Evolutionary conservation across 2,888 invertebrate genomes (phyloP).

Genomic region (Horisme vitalbata): DNA sequence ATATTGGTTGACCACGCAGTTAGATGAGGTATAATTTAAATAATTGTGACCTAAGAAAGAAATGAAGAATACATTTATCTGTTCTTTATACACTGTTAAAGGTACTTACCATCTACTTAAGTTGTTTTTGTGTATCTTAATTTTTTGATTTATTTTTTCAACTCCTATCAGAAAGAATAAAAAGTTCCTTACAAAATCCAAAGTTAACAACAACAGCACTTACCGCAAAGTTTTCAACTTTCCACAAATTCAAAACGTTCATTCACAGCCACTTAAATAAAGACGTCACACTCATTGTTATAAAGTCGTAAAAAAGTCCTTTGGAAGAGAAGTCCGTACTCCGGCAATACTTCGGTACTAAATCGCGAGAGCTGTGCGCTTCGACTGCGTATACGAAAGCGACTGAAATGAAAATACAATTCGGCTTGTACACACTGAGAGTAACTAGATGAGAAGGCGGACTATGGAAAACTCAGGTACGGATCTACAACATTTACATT

Average conservation of each 20-base stretch:
- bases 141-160: too few species aligned
- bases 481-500: neutral
- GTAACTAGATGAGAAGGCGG: too few species aligned
- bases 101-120: too few species aligned
- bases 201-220: conserved; percentile 9
- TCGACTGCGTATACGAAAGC: conserved; percentile 18
- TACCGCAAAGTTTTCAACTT: conserved; percentile 16
- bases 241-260: conserved; percentile 2
- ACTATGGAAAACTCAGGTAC: conserved; percentile 11
- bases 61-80: too few species aligned
- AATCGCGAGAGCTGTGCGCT: conserved; percentile 22
- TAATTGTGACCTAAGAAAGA: too few species aligned
- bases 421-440: conserved; percentile 6
- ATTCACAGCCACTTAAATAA: conserved; percentile 16
- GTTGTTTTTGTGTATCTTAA: too few species aligned
- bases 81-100: too few species aligned
- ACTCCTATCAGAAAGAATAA: too few species aligned
- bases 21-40: too few species aligned
- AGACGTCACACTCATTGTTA: conserved; percentile 3
- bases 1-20: too few species aligned
- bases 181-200: neutral
- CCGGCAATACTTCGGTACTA: neutral
- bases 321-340: neutral
- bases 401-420: conserved; percentile 25
- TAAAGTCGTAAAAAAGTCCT: conserved; percentile 4